These are phyloP conservation scores for Mugil cephalus DNA, from an alignment of 2,113 vertebrate species.

Conservation along the genomic window DNA sequence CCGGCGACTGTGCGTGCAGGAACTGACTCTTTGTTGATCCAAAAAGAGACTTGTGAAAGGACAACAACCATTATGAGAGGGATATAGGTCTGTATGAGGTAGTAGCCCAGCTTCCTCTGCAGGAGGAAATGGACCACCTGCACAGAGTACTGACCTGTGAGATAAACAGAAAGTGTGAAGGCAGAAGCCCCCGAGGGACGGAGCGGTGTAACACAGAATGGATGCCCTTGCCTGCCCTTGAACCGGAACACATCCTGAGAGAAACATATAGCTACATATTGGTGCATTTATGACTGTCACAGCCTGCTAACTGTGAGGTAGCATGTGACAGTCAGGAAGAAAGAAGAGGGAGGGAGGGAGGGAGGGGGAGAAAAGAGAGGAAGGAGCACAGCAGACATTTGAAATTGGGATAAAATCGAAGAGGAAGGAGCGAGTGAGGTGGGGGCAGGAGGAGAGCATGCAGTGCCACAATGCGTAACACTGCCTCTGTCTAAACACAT, in stretches of 20 bases:
- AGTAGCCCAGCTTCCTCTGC: constrained; percentile 91
- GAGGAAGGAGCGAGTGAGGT: constrained; percentile 36
- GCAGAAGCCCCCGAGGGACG: constrained; percentile 39
- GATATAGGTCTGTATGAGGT: constrained; percentile 88
- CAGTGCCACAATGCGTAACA: constrained; percentile 60
- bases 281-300: constrained; percentile 17
- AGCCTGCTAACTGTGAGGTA: constrained; percentile 22
- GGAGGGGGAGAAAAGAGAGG: constrained; percentile 13
- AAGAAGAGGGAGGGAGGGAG: constrained; percentile 15
- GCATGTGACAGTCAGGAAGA: constrained; percentile 19
- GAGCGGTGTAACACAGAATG: constrained; percentile 14
- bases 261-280: constrained; percentile 24
- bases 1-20: constrained; percentile 86
- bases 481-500: constrained; percentile 57
- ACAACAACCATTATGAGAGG: constrained; percentile 89
- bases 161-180: constrained; percentile 78
- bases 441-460: constrained; percentile 49
- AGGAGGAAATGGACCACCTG: constrained; percentile 95
- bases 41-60: constrained; percentile 89
- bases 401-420: constrained; percentile 40
- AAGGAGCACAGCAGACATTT: constrained; percentile 40
- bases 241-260: constrained; percentile 50
- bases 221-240: constrained; percentile 75
- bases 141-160: constrained; percentile 94
- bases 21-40: constrained; percentile 91